Evolutionary conservation across 2,113 vertebrate species (phyloP), one percentile per base, ranked within the genome.

Genomic region (Physeter macrocephalus): DNA sequence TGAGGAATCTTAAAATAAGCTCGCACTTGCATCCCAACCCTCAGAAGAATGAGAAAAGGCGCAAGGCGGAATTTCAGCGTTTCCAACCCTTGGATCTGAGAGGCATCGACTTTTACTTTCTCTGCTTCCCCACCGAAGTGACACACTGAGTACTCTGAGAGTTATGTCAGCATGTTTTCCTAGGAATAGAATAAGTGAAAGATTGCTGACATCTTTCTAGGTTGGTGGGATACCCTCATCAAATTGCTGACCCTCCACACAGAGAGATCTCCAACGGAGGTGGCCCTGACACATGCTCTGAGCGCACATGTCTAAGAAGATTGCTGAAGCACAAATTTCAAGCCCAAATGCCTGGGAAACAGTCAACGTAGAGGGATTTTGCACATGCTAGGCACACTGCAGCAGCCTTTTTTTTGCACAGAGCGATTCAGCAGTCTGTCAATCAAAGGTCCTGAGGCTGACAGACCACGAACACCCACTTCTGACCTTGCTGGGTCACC

Each of bases 1-100:
- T n/a, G 88, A 98, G 93, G 98, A 98, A 98, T 98, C 98, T 98
- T 98, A 99, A 99, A 99, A 98, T 98, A 98, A 97, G 96, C 97
- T 97, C 90, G 59, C 90, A 80, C 93, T 94, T 71, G 89, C 85
- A 97, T 97, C 94, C 83, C 95, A 86, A 93, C 0, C 0, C 36
- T 43, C 78, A 41, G 57, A 93, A 64, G 77, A 64, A 39, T 12
- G 31, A 5, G 77, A 46, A 49, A 82, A 15, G 34, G 71, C 49
- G 62, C 31, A 14, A 7, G 64, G 69, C 36, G 71, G 66, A 52
- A 94, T 39, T 90, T 95, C 84, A 34, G 93, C 41, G 78, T 36
- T 13, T 61, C 41, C 94, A 74, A 95, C 0, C 31, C 88, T 94
- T 11, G 80, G 43, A 81, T 77, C 59, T 2, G 18, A 84, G 59